phyloP scores from a whole-genome alignment of 2,888 invertebrate genomes.

The Phanerotoma sp. region DNA sequence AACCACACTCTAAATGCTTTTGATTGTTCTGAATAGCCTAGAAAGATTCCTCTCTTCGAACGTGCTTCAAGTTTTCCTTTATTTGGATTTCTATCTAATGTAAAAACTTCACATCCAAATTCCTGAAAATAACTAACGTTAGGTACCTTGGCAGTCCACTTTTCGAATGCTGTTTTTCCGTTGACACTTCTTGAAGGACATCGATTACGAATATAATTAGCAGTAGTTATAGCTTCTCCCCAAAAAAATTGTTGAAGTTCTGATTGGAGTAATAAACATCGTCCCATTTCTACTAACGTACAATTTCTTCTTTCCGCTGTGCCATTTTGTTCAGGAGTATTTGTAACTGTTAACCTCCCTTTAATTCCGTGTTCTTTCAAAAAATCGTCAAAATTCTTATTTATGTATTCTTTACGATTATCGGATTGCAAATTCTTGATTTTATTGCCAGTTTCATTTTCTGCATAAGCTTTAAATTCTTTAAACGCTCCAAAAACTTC shows the following conservation, averaged over 20 bases:
- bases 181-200: too few species aligned
- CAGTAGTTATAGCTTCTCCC: background rate
- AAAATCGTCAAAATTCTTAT: constrained; percentile 28
- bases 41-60: too few species aligned
- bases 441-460: too few species aligned
- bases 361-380: constrained; percentile 37
- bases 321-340: constrained; percentile 45
- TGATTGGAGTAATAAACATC: constrained; percentile 25
- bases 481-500: too few species aligned
- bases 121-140: too few species aligned
- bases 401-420: constrained; percentile 22
- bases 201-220: too few species aligned
- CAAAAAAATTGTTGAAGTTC: constrained; percentile 16
- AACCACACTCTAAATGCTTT: constrained; percentile 31
- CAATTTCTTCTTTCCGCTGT: constrained; percentile 39
- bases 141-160: too few species aligned
- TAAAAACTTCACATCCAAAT: too few species aligned
- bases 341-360: constrained; percentile 34
- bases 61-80: too few species aligned
- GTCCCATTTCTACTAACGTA: constrained; percentile 33
- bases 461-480: too few species aligned
- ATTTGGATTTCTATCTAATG: too few species aligned
- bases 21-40: constrained; percentile 29
- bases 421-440: constrained; percentile 23
- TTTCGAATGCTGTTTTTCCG: too few species aligned